Evolutionary conservation across 2,797 vertebrate genomes (phyloP).

Genomic region (Myiothlypis coronata): DNA sequence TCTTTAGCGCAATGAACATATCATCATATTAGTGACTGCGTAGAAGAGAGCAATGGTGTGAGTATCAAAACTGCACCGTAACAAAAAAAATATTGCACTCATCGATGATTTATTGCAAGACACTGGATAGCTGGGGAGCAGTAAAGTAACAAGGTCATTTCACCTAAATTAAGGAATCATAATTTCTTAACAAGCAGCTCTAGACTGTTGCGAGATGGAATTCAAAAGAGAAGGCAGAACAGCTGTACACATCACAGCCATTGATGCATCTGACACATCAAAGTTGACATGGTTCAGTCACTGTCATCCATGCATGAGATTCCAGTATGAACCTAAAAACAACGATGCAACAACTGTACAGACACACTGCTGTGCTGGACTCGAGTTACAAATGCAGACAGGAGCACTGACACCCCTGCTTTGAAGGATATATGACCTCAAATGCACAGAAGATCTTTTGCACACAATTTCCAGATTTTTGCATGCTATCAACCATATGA

Average conservation of each 20-base stretch:
- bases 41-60: background rate
- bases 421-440: slow-evolving; percentile 19
- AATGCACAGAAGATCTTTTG: background rate
- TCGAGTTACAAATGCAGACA: slow-evolving; percentile 2
- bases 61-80: background rate
- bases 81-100: background rate
- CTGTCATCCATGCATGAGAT: slow-evolving; percentile 77
- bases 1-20: background rate
- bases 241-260: slow-evolving; percentile 80
- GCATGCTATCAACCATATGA: background rate
- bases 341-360: slow-evolving; percentile 84
- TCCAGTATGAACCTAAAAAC: slow-evolving; percentile 83
- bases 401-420: background rate
- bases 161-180: slow-evolving; percentile 28
- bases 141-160: slow-evolving; percentile 52
- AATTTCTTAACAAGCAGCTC: slow-evolving; percentile 56
- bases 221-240: slow-evolving; percentile 70
- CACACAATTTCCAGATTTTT: background rate
- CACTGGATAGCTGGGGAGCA: background rate
- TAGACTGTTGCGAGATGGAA: slow-evolving; percentile 59
- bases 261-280: slow-evolving; percentile 57
- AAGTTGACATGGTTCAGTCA: slow-evolving; percentile 75
- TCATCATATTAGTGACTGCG: fast-evolving
- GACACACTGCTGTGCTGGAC: slow-evolving; percentile 63
- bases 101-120: background rate